Conservation (phyloP, 1,140 invertebrate species). For the Drosophila pruinosa region DNA sequence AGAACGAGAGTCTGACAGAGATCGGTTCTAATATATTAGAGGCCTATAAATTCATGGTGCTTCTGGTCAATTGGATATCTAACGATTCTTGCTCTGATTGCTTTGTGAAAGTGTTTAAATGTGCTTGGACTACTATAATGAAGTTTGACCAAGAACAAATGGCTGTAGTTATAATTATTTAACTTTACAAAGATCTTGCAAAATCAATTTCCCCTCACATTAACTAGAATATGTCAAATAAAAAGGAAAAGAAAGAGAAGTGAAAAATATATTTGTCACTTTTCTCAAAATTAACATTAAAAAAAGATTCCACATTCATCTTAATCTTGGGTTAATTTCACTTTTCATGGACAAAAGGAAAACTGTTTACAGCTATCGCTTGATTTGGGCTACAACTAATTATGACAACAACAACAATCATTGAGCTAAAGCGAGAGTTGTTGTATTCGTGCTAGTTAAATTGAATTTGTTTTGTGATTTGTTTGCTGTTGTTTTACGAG, state of each 20-base stretch:
- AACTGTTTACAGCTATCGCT: conserved; percentile 55
- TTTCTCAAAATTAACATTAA: conserved; percentile 59
- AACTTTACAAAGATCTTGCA: neutral
- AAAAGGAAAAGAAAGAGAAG: neutral
- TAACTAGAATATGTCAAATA: neutral
- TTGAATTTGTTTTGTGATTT: conserved; percentile 50
- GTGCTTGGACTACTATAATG: conserved; percentile 57
- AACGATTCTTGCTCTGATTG: conserved; percentile 63
- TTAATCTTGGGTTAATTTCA: conserved; percentile 54
- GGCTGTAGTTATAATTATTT: neutral
- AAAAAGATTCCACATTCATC: conserved; percentile 26
- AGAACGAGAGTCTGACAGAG: conserved; percentile 25
- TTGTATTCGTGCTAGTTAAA: conserved; percentile 21
- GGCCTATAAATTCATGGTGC: neutral
- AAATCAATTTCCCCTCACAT: neutral
- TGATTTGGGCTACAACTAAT: conserved; percentile 66
- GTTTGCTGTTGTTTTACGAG: conserved; percentile 38
- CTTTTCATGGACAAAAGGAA: conserved; percentile 73
- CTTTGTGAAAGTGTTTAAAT: conserved; percentile 73
- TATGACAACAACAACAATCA: conserved; percentile 42
- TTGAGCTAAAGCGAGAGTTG: conserved; percentile 43
- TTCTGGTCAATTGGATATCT: conserved; percentile 49
- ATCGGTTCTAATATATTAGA: neutral
- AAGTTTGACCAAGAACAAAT: neutral
- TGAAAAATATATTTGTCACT: conserved; percentile 49